A percentile compares a stretch with the other conserved stretches of the same genome.
Evolutionary conservation across 2,113 vertebrate genomes (phyloP).

Genomic region (Turdus rufiventris): DNA sequence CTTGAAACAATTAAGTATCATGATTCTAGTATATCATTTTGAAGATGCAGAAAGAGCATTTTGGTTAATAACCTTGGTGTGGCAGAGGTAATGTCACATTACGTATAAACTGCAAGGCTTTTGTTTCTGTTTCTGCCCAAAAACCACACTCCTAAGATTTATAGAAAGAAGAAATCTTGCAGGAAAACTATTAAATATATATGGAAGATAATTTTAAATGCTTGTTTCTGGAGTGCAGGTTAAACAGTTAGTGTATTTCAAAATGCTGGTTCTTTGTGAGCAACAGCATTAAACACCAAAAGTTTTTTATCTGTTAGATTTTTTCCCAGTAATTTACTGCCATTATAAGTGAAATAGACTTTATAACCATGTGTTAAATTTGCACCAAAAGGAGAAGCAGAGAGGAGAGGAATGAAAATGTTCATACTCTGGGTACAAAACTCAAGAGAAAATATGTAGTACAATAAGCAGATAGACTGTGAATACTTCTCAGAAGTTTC

Average conservation of each 20-base stretch:
- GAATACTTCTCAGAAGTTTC: not conserved
- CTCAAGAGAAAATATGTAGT: not conserved
- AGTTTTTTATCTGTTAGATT: not conserved
- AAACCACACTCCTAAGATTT: not conserved
- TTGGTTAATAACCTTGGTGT: not conserved
- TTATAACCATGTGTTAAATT: not conserved
- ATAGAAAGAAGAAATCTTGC: not conserved
- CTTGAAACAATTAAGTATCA: not conserved
- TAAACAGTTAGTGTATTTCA: not conserved
- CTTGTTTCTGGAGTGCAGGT: not conserved
- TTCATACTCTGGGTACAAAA: not conserved
- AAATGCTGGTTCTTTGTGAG: not conserved
- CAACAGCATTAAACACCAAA: not conserved
- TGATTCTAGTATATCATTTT: not conserved
- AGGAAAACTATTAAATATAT: not conserved
- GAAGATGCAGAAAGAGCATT: not conserved
- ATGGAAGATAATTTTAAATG: not conserved
- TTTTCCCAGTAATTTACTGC: not conserved
- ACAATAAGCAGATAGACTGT: not conserved
- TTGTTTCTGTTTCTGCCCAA: not conserved
- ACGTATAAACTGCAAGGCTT: not conserved
- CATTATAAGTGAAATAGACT: not conserved
- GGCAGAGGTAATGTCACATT: not conserved
- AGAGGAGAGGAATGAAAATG: not conserved
- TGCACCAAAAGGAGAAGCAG: not conserved